These are phyloP conservation scores for Myotis brandtii DNA, from an alignment of 2,113 vertebrate genomes.

Conservation along the genomic window DNA sequence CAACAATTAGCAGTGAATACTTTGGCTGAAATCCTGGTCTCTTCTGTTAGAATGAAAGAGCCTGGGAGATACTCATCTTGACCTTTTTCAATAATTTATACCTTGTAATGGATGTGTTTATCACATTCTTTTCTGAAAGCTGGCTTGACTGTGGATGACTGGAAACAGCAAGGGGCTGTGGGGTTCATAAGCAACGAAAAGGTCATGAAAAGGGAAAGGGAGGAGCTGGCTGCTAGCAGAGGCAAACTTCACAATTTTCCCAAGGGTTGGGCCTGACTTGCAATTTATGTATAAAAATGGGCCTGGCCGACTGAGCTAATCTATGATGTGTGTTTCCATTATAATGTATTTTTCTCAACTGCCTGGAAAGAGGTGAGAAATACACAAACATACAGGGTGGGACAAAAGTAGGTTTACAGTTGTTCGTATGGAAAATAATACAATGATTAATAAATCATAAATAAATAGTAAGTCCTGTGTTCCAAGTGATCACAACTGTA, in stretches of 20 bases:
- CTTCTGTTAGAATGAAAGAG: slow-evolving; percentile 8
- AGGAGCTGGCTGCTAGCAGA: not conserved
- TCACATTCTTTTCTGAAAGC: slow-evolving; percentile 6
- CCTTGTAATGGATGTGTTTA: not conserved
- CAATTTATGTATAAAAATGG: not conserved
- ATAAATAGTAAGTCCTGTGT: not conserved
- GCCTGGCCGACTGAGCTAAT: not conserved
- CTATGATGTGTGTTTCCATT: not conserved
- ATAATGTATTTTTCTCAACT: not conserved
- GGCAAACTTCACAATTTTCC: not conserved
- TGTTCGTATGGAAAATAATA: not conserved
- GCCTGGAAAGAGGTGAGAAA: not conserved
- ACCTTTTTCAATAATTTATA: slow-evolving; percentile 32
- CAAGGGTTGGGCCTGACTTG: not conserved
- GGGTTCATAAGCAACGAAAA: not conserved
- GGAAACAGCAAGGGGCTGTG: not conserved
- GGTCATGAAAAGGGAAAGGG: not conserved
- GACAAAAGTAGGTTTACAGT: not conserved
- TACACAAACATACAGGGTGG: slow-evolving; percentile 20
- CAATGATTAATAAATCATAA: not conserved
- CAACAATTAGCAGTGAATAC: not conserved
- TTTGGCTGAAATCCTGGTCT: not conserved
- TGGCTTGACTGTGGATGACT: not conserved
- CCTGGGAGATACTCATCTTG: not conserved
- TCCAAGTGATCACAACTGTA: not conserved